A percentile compares a stretch with the other conserved stretches of the same genome.
Evolutionary conservation across 64 coral and sea anemone genomes (phyloP).

Genomic region (Montipora cactus): DNA sequence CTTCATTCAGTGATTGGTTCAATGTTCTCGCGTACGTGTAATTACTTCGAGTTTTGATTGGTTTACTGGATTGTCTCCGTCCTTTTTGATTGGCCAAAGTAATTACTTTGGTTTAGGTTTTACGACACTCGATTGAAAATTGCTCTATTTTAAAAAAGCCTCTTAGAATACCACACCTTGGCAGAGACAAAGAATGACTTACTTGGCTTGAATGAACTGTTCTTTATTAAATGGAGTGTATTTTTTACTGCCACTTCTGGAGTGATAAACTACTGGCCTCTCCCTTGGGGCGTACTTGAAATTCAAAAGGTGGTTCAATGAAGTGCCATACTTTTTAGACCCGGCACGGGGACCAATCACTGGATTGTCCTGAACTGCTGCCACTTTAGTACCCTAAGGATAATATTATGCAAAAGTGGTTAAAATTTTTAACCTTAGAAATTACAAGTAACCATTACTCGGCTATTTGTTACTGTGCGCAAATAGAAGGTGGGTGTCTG

Average conservation of each 20-base stretch:
- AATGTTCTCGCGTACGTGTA: too few species aligned
- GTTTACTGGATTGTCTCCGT: too few species aligned
- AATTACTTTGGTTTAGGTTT: too few species aligned
- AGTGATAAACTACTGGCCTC: constrained; percentile 45
- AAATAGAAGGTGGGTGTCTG: too few species aligned
- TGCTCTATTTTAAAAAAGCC: too few species aligned
- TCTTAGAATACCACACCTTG: background rate
- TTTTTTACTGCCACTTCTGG: constrained; percentile 61
- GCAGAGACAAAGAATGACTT: background rate
- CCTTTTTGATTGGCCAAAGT: too few species aligned
- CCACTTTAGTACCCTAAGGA: constrained; percentile 49
- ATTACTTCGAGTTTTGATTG: too few species aligned
- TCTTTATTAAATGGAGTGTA: constrained; percentile 87
- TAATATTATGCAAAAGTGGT: background rate
- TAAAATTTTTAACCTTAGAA: background rate
- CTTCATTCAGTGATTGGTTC: too few species aligned
- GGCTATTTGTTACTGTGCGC: too few species aligned
- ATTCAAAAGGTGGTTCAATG: constrained; percentile 88
- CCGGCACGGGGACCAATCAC: constrained; percentile 6
- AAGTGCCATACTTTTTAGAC: constrained; percentile 76
- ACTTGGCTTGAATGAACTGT: constrained; percentile 96
- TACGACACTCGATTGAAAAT: too few species aligned
- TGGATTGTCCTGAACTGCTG: background rate
- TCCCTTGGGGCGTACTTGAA: constrained; percentile 95
- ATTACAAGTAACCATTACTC: background rate